These are phyloP conservation scores for Champsocephalus esox DNA, from an alignment of 2,797 vertebrate genomes.

Conservation along the genomic window DNA sequence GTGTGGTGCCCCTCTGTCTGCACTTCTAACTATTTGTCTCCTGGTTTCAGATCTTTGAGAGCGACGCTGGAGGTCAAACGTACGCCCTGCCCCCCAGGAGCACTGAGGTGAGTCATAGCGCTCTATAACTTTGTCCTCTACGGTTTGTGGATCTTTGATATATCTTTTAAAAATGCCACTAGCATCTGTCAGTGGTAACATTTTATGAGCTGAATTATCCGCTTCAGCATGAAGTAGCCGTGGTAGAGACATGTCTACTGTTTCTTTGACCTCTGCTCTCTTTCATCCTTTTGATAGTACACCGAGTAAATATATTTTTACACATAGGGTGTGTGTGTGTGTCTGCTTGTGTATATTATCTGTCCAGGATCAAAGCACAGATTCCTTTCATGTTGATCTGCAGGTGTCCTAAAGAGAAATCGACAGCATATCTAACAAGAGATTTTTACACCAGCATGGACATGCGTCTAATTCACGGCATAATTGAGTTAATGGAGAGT, in stretches of 20 bases:
- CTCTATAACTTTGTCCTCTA: slow-evolving; percentile 14
- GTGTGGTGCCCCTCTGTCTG: slow-evolving; percentile 64
- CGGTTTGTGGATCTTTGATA: slow-evolving; percentile 46
- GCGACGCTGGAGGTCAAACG: slow-evolving; percentile 81
- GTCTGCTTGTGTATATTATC: slow-evolving; percentile 15
- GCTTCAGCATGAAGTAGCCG: slow-evolving; percentile 35
- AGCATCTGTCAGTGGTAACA: slow-evolving; percentile 48
- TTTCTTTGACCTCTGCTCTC: slow-evolving; percentile 55
- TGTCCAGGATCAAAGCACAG: slow-evolving; percentile 62
- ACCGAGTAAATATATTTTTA: slow-evolving; percentile 51
- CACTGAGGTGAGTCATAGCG: slow-evolving; percentile 86
- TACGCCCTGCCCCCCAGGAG: slow-evolving; percentile 79
- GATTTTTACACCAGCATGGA: slow-evolving; percentile 7
- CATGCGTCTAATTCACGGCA: not conserved
- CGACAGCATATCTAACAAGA: slow-evolving; percentile 38
- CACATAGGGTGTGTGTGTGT: not conserved
- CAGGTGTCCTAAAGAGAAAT: slow-evolving; percentile 60
- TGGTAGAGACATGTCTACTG: slow-evolving; percentile 13
- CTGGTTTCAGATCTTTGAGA: slow-evolving; percentile 90
- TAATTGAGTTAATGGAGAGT: slow-evolving; percentile 39
- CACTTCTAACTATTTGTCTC: slow-evolving; percentile 41
- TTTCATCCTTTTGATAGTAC: slow-evolving; percentile 53
- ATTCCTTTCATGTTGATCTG: slow-evolving; percentile 60
- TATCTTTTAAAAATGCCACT: slow-evolving; percentile 41
- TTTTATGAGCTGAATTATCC: slow-evolving; percentile 39